Base-by-base conservation (phyloP, 2,797 vertebrate genomes). In the Amniataba percoides region DNA sequence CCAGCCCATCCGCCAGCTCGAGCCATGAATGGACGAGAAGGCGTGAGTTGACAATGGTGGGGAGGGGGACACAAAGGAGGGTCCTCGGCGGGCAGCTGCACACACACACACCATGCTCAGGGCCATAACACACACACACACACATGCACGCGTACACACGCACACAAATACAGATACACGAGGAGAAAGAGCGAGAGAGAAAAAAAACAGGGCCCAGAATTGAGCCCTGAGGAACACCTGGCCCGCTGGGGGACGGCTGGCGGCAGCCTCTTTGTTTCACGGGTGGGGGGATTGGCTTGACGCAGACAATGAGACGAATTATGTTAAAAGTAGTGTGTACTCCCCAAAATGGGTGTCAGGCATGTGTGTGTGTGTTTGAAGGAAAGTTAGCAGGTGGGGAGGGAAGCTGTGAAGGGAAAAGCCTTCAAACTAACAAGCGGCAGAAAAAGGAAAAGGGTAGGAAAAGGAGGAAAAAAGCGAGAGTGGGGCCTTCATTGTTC, bases 31-130 rank as follows among this genome's bases (percentile, higher is more conserved):
- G 96, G 96, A 96, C 83, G 60, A 96, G 95, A 96, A 96, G 95
- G 95, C 95, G 90, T 91, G 81, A 86, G 85, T 90, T 95, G 95
- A 97, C 96, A 97, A 97, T 96, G 89, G 82, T 56, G 60, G 76
- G 85, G 74, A 71, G 81, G 64, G 75, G 77, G 61, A 72, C 93
- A 97, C 96, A 98, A 97, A 97, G 92, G 93, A 85, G 85, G 92
- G 61, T 66, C 84, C 82, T 95, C 90, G 91, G 94, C 75, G 85
- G 95, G 96, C 97, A 98, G 97, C 97, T 98, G 97, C 97, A 97
- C 86, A 53, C 85, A 85, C 85, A 84, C 85, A 87, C 90, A 90
- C 87, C 92, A 93, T 95, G 93, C 94, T 92, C 90, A 89, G 85
- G 92, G 93, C 95, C 94, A 96, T 96, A 95, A 95, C 95, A 90